Evolutionary conservation across 2,888 invertebrate genomes (phyloP).

Genomic region (Xylocampa areola): DNA sequence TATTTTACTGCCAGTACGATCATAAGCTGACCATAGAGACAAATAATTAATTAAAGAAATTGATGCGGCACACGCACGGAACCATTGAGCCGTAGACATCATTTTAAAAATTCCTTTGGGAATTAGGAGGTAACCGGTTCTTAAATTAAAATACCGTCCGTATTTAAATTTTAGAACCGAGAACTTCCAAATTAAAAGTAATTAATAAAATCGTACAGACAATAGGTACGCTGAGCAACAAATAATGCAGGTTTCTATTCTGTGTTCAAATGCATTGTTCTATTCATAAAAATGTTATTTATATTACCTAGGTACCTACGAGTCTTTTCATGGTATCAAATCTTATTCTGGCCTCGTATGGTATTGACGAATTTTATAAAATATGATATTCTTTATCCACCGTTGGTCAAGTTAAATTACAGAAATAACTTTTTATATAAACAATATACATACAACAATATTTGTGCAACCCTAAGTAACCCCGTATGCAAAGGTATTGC

Average conservation of each 20-base stretch:
- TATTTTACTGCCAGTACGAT: constrained; percentile 37
- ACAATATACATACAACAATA: too few relatives aligned
- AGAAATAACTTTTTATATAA: too few relatives aligned
- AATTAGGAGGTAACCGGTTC: too few relatives aligned
- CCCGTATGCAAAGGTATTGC: constrained; percentile 31
- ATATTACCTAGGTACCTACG: too few relatives aligned
- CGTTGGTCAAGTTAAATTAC: too few relatives aligned
- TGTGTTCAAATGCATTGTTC: neutral
- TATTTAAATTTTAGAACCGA: neutral
- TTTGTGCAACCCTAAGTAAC: constrained; percentile 13
- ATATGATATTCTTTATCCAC: too few relatives aligned
- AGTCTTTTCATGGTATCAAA: too few relatives aligned
- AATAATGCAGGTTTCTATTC: neutral
- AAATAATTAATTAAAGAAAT: constrained; percentile 42
- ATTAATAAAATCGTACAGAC: constrained; percentile 7
- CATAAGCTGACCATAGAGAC: constrained; percentile 33
- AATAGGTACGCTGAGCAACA: neutral
- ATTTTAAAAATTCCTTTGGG: too few relatives aligned
- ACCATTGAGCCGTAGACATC: neutral
- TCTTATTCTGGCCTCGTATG: too few relatives aligned
- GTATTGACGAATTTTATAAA: too few relatives aligned
- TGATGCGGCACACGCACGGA: constrained; percentile 22
- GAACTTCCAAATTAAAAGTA: neutral
- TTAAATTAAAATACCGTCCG: too few relatives aligned
- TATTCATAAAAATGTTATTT: too few relatives aligned